These are phyloP conservation scores for Orchesella cincta DNA, from an alignment of 1,140 invertebrate species.

Conservation along the genomic window DNA sequence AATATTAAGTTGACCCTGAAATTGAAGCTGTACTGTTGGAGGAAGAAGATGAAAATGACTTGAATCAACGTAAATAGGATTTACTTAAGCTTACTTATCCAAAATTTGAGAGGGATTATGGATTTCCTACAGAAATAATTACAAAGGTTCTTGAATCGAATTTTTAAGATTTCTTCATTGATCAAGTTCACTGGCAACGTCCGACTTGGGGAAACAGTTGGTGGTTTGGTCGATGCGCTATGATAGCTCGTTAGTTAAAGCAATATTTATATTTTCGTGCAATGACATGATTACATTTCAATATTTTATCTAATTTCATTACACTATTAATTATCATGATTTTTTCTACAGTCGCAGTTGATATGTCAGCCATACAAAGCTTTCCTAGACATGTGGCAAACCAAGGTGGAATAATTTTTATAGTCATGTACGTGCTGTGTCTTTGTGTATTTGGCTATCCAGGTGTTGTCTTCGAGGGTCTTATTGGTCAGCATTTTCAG, in stretches of 20 bases:
- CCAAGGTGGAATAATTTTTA: neutral
- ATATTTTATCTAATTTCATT: no score
- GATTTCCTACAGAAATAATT: neutral
- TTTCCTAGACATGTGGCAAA: neutral
- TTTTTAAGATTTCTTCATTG: neutral
- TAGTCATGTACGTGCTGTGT: neutral
- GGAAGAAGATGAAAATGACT: neutral
- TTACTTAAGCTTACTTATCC: neutral
- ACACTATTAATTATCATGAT: no score
- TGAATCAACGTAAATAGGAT: neutral
- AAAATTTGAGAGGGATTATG: no score
- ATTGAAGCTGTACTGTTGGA: neutral
- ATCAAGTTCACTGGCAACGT: neutral
- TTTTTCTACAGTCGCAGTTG: no score
- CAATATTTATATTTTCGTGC: constrained; percentile 1
- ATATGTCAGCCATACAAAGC: neutral
- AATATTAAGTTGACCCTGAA: no score
- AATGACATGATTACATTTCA: neutral
- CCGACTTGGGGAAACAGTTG: neutral
- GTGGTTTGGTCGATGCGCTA: no score
- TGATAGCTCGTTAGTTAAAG: neutral
- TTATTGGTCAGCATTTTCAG: constrained; percentile 7
- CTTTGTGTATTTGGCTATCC: neutral
- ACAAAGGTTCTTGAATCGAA: neutral
- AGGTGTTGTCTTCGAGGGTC: neutral